These are phyloP conservation scores for Thunnus albacares DNA, from an alignment of 2,797 vertebrate genomes.

Conservation along the genomic window DNA sequence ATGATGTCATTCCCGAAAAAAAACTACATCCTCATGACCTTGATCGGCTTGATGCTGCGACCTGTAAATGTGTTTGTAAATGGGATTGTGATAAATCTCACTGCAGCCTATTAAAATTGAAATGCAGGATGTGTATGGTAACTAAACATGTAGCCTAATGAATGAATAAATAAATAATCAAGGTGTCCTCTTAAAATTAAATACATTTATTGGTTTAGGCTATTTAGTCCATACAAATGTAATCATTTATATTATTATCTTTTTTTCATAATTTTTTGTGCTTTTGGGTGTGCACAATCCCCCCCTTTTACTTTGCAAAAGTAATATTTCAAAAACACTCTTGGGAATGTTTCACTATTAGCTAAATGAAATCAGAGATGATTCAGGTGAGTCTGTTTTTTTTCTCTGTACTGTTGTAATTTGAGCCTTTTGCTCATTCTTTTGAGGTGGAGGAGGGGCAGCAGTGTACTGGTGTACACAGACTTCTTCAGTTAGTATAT, in stretches of 20 bases:
- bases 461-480: neutral
- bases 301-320: neutral
- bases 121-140: neutral
- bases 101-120: neutral
- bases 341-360: too few relatives aligned
- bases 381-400: conserved; percentile 10
- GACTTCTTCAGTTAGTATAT: too few relatives aligned
- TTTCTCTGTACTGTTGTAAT: conserved; percentile 4
- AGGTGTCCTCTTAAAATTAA: neutral
- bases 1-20: too few relatives aligned
- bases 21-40: neutral
- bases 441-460: conserved; percentile 2
- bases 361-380: neutral
- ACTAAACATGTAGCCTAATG: too few relatives aligned
- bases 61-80: neutral
- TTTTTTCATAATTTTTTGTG: neutral
- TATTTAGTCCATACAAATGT: neutral
- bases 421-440: conserved; percentile 3
- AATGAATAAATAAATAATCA: too few relatives aligned
- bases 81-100: neutral
- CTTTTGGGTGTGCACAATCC: neutral
- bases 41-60: neutral
- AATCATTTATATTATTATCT: neutral
- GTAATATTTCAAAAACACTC: too few relatives aligned
- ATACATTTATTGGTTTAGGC: neutral